These are phyloP conservation scores for Marisa cornuarietis DNA, from an alignment of 1,140 invertebrate species.

Conservation along the genomic window DNA sequence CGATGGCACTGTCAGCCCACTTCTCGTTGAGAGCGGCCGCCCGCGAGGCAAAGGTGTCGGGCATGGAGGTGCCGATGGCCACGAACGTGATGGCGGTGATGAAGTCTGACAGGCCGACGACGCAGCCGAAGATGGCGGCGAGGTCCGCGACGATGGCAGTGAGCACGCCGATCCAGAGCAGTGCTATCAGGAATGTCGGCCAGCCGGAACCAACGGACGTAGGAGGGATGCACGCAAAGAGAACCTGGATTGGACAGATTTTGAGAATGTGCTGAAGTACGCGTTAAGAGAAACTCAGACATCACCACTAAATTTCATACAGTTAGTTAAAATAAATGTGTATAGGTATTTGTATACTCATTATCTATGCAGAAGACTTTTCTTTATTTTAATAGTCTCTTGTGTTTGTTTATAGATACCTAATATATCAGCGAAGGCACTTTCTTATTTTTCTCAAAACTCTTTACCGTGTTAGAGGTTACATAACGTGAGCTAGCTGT, in stretches of 20 bases:
- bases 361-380: too few relatives aligned
- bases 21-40: conserved; percentile 66
- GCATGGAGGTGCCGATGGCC: conserved; percentile 78
- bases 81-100: conserved; percentile 71
- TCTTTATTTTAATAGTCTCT: too few relatives aligned
- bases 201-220: conserved; percentile 72
- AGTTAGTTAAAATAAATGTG: too few relatives aligned
- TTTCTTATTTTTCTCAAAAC: too few relatives aligned
- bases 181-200: conserved; percentile 72
- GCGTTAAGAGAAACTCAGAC: too few relatives aligned
- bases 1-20: conserved; percentile 68
- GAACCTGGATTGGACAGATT: conserved; percentile 65
- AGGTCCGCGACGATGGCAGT: conserved; percentile 75
- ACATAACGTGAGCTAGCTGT: too few relatives aligned
- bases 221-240: conserved; percentile 74
- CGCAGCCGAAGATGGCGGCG: conserved; percentile 75
- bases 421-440: too few relatives aligned
- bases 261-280: background rate
- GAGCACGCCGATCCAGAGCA: conserved; percentile 72
- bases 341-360: too few relatives aligned
- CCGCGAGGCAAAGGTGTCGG: conserved; percentile 73
- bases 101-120: conserved; percentile 71
- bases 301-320: too few relatives aligned
- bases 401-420: too few relatives aligned
- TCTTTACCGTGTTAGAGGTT: too few relatives aligned